Base-by-base conservation (phyloP, 2,797 vertebrate genomes). In the Phaenicophaeus curvirostris region DNA sequence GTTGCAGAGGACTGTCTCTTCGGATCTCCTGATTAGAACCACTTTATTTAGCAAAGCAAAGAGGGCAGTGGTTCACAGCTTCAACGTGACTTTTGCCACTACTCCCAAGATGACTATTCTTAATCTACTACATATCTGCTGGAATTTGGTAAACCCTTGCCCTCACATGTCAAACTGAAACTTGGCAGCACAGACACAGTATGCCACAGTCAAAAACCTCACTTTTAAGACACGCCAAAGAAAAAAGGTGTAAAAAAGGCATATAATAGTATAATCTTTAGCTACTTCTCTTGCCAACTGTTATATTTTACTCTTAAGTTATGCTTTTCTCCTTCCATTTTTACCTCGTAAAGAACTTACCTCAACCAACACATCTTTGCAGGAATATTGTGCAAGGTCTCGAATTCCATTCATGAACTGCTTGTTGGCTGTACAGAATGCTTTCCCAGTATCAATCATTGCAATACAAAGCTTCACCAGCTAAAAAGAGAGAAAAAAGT, bases 391-490 rank as follows among this genome's bases (percentile, higher is more conserved):
- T 58, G 99, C 99, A 23, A 99, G 98, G 96, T 99, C 99, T 89
- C 98, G 98, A 96, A 99, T 99, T 67, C 99, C 99, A 55, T 92
- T 99, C 78, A 99, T 99, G 98, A 99, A 99, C 95, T 99, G 99
- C 95, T 98, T 99, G 98, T 99, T 99, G 94, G 99, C 99, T 75
- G 97, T 97, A 74, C 99, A 99, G 97, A 99, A 99, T 17, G 98
- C 99, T 97, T 99, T 99, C 71, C 99, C 99, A 19, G 99, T 99
- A 94, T 99, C 99, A 65, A 99, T 99, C 99, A 99, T 99, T 24
- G 98, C 98, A 88, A 99, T 99, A 83, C 99, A 99, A 86, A 99
- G 98, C 94, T 99, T 99, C 96, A 99, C 99, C 96, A 99, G 97
- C 99, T 99, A 92, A 35, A 97, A 82, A 59, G 54, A 83, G 15